Evolutionary conservation across 92 coral and sea anemone species (phyloP).

Genomic region (Porites divaricata): DNA sequence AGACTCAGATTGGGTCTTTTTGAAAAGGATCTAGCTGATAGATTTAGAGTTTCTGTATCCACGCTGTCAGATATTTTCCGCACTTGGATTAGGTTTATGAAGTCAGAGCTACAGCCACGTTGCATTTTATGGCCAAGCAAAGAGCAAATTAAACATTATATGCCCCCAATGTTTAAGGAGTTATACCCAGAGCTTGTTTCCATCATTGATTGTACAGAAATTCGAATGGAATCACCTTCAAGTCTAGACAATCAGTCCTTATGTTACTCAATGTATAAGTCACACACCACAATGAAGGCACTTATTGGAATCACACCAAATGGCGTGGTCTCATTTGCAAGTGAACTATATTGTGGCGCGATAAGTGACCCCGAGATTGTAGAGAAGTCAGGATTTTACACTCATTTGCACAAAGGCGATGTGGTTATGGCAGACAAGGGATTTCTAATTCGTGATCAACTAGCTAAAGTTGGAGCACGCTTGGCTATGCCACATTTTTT

Average conservation of each 20-base stretch:
- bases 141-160: constrained; percentile 45
- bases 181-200: constrained; percentile 47
- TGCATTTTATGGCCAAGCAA: constrained; percentile 45
- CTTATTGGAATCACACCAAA: constrained; percentile 66
- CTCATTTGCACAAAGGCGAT: constrained; percentile 42
- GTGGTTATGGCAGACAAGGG: constrained; percentile 69
- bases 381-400: constrained; percentile 37
- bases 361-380: constrained; percentile 51
- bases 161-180: constrained; percentile 50
- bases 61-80: constrained; percentile 52
- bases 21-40: constrained; percentile 56
- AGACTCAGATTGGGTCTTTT: constrained; percentile 60
- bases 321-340: constrained; percentile 54
- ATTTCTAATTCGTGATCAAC: constrained; percentile 50
- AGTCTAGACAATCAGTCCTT: constrained; percentile 50
- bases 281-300: constrained; percentile 66
- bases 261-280: constrained; percentile 63
- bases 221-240: constrained; percentile 68
- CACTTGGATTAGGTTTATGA: constrained; percentile 57
- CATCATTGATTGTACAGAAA: constrained; percentile 62
- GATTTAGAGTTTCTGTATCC: constrained; percentile 37
- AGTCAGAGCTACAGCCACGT: constrained; percentile 52
- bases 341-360: constrained; percentile 50
- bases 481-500: constrained; percentile 15
- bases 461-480: constrained; percentile 63